Conservation (phyloP, 2,113 vertebrate genomes). For the Podiceps cristatus region DNA sequence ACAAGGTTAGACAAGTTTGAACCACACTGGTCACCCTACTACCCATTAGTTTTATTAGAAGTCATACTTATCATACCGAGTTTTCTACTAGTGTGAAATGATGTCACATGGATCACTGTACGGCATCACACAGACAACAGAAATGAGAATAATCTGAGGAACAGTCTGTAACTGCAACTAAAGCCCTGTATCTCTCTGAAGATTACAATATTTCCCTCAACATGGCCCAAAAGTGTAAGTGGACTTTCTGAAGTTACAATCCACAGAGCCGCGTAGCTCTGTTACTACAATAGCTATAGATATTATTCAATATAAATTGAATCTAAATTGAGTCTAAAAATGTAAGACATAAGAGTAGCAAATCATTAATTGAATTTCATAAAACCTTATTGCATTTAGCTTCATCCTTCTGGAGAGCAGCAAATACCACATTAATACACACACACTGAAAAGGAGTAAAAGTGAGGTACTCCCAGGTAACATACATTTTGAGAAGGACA, state of each 20-base stretch:
- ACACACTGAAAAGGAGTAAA: neutral
- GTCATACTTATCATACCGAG: neutral
- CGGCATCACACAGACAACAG: neutral
- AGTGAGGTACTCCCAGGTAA: neutral
- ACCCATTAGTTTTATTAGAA: neutral
- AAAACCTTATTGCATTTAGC: neutral
- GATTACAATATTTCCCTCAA: neutral
- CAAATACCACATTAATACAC: neutral
- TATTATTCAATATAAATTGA: neutral
- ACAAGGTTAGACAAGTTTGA: neutral
- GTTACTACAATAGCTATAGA: neutral
- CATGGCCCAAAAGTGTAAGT: neutral
- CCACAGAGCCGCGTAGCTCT: neutral
- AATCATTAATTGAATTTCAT: neutral
- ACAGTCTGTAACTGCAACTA: neutral
- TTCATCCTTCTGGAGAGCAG: neutral
- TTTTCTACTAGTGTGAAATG: neutral
- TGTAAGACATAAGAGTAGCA: neutral
- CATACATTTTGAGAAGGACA: neutral
- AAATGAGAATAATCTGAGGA: neutral
- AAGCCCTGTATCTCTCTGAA: neutral
- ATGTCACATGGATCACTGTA: neutral
- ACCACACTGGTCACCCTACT: rapidly evolving
- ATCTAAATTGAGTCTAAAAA: neutral
- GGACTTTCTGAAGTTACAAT: neutral